Evolutionary conservation across 2,888 invertebrate genomes (phyloP), one percentile per base, ranked within the genome.

Genomic region (Eristalinus aeneus): DNA sequence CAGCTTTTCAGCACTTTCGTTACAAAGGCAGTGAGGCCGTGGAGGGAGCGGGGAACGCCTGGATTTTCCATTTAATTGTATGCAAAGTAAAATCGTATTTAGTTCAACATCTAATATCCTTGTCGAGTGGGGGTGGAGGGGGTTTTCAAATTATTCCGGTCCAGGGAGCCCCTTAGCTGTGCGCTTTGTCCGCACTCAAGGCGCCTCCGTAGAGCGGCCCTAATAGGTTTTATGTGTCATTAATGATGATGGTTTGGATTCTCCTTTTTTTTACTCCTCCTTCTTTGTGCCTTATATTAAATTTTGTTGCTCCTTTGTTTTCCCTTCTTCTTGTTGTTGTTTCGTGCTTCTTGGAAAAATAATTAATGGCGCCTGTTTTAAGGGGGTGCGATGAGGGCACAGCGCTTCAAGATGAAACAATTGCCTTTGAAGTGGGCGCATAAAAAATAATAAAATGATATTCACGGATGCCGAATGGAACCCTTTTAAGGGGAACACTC

Each of bases 181-280:
- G 31, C 20, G 0, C 32, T 22, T 11, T 54, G 10, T 60, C 58
- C 39, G 36, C 23, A 0, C 20, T 39, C 34, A 22, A 6, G 1
- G 9, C 36, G 27, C 27, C 20, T 4, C n/a, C 31, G 27, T 10
- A 75, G 67, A 46, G 16, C 76, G 6, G 36, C 60, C 60, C 67
- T 61, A 76, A 69, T 63, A 68, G 67, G 68, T 76, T 76, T 76
- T 68, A 68, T 76, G 76, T 76, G 76, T 76, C 76, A 76, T 76
- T 69, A 76, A 63, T 69, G 63, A n/a, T 36, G 69, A 69, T 68
- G 76, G 69, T 63, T 76, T 56, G 22, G 60, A 67, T 34, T 36
- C 61, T 61, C 68, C 53, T 61, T 61, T 61, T 61, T 32, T 10
- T 20, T 1, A 12, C 20, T 6, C 22, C 11, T 31, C 22, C 31